Percentiles rank a stretch among this genome's conserved stretches.
These are phyloP conservation scores for Leptinotarsa juncta DNA, from an alignment of 2,888 invertebrate species.

Conservation along the genomic window DNA sequence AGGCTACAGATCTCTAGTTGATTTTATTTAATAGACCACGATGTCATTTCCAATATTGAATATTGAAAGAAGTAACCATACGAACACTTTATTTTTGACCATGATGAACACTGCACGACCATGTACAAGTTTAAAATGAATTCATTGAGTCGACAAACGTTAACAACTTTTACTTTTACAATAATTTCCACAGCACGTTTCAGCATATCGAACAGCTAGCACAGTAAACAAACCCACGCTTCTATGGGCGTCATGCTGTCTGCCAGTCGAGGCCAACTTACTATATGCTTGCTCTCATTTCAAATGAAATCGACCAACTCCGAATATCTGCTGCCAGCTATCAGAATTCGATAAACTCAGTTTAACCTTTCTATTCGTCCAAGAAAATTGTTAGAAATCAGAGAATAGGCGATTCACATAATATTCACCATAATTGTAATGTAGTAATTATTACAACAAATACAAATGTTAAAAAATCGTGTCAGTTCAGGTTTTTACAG, in stretches of 20 bases:
- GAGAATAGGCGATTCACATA: no score
- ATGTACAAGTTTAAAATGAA: not conserved
- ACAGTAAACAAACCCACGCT: conserved; percentile 27
- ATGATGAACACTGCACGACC: not conserved
- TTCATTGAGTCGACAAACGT: conserved; percentile 2
- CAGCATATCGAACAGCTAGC: conserved; percentile 17
- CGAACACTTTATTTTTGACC: not conserved
- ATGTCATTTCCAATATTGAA: no score
- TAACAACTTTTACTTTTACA: conserved; percentile 22
- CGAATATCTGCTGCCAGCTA: not conserved
- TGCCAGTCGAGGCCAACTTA: conserved; percentile 23
- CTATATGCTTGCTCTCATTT: conserved; percentile 16
- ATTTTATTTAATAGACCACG: no score
- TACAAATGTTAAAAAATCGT: no score
- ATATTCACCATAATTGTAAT: no score
- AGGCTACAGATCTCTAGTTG: no score
- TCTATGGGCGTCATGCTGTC: conserved; percentile 26
- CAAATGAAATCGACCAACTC: not conserved
- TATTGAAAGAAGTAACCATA: no score
- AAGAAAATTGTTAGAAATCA: no score
- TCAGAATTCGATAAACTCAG: not conserved
- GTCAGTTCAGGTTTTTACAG: no score
- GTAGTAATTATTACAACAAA: no score
- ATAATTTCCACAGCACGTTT: conserved; percentile 19
- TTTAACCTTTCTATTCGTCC: no score